These are phyloP conservation scores for Cataglyphis albicans DNA, from an alignment of 2,888 invertebrate genomes.

Conservation along the genomic window DNA sequence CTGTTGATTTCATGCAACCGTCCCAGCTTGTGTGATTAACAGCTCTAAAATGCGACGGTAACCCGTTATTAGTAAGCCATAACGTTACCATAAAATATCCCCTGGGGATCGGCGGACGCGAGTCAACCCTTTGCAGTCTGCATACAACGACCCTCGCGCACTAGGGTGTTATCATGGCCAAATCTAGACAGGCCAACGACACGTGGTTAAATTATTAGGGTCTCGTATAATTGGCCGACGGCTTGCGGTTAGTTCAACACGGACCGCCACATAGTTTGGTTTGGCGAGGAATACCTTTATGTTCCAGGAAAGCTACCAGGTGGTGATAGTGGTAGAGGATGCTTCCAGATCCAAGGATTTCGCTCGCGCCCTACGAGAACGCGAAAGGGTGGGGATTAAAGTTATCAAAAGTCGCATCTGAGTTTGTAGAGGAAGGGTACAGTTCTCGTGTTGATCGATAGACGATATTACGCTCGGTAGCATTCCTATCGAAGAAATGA, in stretches of 20 bases:
- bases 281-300: slow-evolving; percentile 61
- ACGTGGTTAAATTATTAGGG: slow-evolving; percentile 81
- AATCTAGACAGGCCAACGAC: slow-evolving; percentile 77
- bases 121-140: slow-evolving; percentile 33
- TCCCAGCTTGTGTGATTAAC: slow-evolving; percentile 70
- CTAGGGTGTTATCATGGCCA: slow-evolving; percentile 75
- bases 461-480: slow-evolving; percentile 23
- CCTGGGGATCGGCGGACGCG: slow-evolving; percentile 52
- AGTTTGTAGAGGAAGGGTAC: slow-evolving; percentile 45
- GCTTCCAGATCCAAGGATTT: slow-evolving; percentile 54
- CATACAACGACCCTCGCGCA: slow-evolving; percentile 43
- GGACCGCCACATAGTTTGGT: slow-evolving; percentile 63
- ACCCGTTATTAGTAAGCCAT: slow-evolving; percentile 79
- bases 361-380: slow-evolving; percentile 28
- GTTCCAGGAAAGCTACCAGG: slow-evolving; percentile 33
- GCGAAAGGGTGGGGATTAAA: slow-evolving; percentile 25
- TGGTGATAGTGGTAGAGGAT: slow-evolving; percentile 7
- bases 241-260: slow-evolving; percentile 76
- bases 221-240: slow-evolving; percentile 81
- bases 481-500: slow-evolving; percentile 17
- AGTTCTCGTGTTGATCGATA: slow-evolving; percentile 44
- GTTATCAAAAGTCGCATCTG: slow-evolving; percentile 57
- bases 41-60: slow-evolving; percentile 74
- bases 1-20: slow-evolving; percentile 42
- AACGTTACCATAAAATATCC: slow-evolving; percentile 77